Percentiles rank a stretch among this genome's conserved stretches.
Evolutionary conservation across 2,797 vertebrate species (phyloP).

Genomic region (Mus minutoides): DNA sequence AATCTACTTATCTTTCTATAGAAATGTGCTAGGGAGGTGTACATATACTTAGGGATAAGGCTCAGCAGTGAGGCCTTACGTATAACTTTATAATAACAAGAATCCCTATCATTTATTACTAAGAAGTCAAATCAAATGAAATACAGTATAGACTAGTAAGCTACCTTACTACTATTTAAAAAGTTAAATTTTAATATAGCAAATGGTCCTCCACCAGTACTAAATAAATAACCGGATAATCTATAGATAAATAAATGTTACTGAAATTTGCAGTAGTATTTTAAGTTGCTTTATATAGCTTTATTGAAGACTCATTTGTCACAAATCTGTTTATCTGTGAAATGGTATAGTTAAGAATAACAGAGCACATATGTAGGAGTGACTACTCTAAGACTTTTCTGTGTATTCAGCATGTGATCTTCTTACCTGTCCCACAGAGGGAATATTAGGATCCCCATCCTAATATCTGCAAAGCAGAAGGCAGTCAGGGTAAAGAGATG

Average conservation of each 20-base stretch:
- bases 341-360: background rate
- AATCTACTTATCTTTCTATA: background rate
- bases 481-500: background rate
- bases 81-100: background rate
- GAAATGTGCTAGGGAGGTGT: background rate
- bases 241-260: background rate
- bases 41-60: background rate
- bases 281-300: background rate
- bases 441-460: background rate
- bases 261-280: background rate
- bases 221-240: background rate
- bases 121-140: constrained; percentile 13
- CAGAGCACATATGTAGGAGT: background rate
- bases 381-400: background rate
- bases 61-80: background rate
- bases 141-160: background rate
- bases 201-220: background rate
- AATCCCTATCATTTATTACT: background rate
- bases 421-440: background rate
- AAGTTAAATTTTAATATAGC: background rate
- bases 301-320: background rate
- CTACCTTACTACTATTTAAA: background rate
- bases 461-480: background rate
- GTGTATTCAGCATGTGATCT: background rate
- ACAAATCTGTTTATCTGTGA: background rate